These are phyloP conservation scores for Andrena cerasifolii DNA, from an alignment of 1,140 invertebrate species.

Conservation along the genomic window DNA sequence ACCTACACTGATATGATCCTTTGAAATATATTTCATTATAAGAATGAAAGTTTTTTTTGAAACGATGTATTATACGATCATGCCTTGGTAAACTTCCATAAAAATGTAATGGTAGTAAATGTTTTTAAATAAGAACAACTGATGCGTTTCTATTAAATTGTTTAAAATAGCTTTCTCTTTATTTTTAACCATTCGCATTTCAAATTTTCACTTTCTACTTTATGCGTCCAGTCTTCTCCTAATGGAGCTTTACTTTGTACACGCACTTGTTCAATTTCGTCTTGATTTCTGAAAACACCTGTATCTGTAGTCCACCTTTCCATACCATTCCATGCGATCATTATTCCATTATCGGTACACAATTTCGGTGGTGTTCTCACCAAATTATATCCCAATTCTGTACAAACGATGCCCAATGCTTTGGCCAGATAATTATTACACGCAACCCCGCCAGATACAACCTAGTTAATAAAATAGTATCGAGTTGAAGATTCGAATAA, in stretches of 20 bases:
- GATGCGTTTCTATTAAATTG: not conserved
- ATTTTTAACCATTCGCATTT: conserved; percentile 85
- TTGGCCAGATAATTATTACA: conserved; percentile 93
- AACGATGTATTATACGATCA: no score
- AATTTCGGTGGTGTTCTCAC: conserved; percentile 91
- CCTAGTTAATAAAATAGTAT: conserved; percentile 80
- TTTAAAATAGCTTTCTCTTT: conserved; percentile 50
- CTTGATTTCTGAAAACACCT: conserved; percentile 81
- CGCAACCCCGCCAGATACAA: conserved; percentile 97
- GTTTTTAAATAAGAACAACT: not conserved
- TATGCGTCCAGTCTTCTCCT: conserved; percentile 83
- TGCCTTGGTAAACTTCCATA: not conserved
- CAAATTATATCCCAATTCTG: conserved; percentile 86
- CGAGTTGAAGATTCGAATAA: conserved; percentile 4
- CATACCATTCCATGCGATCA: conserved; percentile 99
- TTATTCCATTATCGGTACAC: conserved; percentile 99
- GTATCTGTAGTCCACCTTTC: conserved; percentile 85
- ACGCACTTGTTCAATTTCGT: conserved; percentile 81
- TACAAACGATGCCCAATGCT: conserved; percentile 87
- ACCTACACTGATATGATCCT: conserved; percentile 66
- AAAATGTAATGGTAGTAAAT: not conserved
- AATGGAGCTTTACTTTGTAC: conserved; percentile 82
- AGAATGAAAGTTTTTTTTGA: no score
- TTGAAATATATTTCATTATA: not conserved
- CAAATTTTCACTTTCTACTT: conserved; percentile 83